Evolutionary conservation across 2,113 vertebrate species (phyloP).

Genomic region (Ptilorrhoa leucosticta): DNA sequence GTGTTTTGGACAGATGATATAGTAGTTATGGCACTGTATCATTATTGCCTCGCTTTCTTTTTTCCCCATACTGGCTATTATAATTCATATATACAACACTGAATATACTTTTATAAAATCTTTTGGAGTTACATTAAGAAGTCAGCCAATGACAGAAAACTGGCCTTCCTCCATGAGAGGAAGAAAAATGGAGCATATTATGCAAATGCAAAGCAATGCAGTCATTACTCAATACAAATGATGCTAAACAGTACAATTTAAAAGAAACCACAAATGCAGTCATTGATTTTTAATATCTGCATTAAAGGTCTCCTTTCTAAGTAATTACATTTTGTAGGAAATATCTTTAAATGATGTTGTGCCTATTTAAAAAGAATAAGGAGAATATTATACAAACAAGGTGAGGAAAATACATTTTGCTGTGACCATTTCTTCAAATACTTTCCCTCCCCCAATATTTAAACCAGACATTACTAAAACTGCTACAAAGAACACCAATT

Average conservation of each 20-base stretch:
- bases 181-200: not conserved
- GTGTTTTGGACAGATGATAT: not conserved
- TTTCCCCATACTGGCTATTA: not conserved
- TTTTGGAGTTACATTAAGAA: conserved; percentile 11
- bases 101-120: not conserved
- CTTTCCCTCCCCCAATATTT: not conserved
- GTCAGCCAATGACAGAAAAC: conserved; percentile 16
- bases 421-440: not conserved
- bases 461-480: not conserved
- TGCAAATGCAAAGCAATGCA: not conserved
- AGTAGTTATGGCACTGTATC: not conserved
- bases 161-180: not conserved
- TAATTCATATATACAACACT: not conserved
- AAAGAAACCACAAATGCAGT: conserved; percentile 18
- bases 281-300: conserved; percentile 57
- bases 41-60: not conserved
- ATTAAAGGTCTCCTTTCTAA: conserved; percentile 33
- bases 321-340: conserved; percentile 57
- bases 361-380: conserved; percentile 56
- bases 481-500: not conserved
- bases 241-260: not conserved
- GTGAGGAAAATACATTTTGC: not conserved
- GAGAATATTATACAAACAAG: conserved; percentile 55
- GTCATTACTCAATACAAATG: conserved; percentile 28
- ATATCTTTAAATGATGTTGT: conserved; percentile 9